A percentile compares a stretch with the other conserved stretches of the same genome.
Evolutionary conservation across 2,113 vertebrate genomes (phyloP).

Genomic region (Pogona vitticeps): DNA sequence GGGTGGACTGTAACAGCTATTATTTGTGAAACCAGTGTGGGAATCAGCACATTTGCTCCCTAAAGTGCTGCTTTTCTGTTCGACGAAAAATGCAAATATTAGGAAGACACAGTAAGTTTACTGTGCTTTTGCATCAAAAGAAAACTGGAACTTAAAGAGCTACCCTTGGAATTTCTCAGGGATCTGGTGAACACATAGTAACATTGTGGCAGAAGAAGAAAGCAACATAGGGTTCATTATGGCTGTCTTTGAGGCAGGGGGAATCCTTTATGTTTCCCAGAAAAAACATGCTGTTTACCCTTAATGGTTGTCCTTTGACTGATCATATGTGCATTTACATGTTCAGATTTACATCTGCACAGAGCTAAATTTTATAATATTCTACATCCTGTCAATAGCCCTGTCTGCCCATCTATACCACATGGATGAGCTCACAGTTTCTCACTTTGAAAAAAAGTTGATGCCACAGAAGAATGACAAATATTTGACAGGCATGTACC

Average conservation of each 20-base stretch:
- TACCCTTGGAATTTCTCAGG: not conserved
- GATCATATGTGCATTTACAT: too few species aligned
- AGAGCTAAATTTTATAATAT: too few species aligned
- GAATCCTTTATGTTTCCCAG: not conserved
- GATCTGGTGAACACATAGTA: not conserved
- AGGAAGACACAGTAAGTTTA: not conserved
- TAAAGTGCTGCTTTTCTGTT: not conserved
- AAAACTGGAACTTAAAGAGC: not conserved
- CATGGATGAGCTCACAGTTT: too few species aligned
- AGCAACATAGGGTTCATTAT: too few species aligned
- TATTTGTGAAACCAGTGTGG: not conserved
- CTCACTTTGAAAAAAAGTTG: too few species aligned
- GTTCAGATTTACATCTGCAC: too few species aligned
- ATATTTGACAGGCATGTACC: too few species aligned
- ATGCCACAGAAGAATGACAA: too few species aligned
- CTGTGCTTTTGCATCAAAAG: not conserved
- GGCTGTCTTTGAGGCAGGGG: too few species aligned
- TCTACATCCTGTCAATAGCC: too few species aligned
- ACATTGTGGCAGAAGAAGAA: not conserved
- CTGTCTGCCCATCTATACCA: too few species aligned
- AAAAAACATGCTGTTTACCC: not conserved
- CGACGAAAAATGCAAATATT: not conserved
- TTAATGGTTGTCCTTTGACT: too few species aligned
- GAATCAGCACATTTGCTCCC: not conserved
- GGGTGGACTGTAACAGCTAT: not conserved